Percentiles rank a stretch among this genome's conserved stretches.
Conservation (phyloP, 1,140 invertebrate species). For the Ephestia elutella region DNA sequence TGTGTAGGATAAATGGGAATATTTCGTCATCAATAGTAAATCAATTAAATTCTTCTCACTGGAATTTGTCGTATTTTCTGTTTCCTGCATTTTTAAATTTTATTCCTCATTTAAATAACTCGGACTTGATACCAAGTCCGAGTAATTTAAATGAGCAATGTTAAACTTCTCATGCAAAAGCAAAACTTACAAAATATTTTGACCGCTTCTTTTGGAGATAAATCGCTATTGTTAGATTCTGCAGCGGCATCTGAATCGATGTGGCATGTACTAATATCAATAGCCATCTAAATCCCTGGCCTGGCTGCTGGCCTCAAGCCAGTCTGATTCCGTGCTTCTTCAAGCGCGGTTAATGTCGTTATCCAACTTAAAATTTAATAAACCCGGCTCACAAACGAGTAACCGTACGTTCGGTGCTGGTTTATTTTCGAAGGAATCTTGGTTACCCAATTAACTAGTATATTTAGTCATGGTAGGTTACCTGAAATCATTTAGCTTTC, state of each 20-base stretch:
- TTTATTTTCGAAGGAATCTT: not conserved
- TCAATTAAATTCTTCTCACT: no score
- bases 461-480: not conserved
- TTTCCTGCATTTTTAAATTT: no score
- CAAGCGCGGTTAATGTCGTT: conserved; percentile 4
- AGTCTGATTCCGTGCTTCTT: conserved; percentile 4
- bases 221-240: not conserved
- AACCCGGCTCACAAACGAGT: not conserved
- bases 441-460: not conserved
- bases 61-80: no score
- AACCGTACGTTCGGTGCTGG: not conserved
- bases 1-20: no score
- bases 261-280: not conserved
- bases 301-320: not conserved
- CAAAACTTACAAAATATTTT: no score
- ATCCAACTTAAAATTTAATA: conserved; percentile 1
- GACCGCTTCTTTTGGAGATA: not conserved
- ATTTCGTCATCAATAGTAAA: no score
- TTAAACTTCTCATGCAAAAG: no score
- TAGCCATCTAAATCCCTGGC: not conserved
- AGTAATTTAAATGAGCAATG: no score
- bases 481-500: no score
- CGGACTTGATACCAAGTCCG: no score
- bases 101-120: no score
- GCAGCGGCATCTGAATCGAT: not conserved